Base-by-base conservation (phyloP, 1,140 invertebrate species). In the Brachionus rotundiformis region DNA sequence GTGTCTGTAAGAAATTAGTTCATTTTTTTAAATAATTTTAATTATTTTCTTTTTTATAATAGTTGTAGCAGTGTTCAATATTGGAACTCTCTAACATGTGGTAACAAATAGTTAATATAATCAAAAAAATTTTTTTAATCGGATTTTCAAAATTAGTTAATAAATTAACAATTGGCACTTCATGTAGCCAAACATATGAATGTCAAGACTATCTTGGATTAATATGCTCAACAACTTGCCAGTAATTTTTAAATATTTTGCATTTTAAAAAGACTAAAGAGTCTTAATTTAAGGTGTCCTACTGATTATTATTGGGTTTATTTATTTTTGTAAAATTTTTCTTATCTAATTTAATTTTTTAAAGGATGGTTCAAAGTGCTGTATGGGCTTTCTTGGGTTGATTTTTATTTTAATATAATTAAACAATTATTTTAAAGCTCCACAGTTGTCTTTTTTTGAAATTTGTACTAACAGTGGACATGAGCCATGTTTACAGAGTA, bases 211-310 rank as follows among this genome's bases (percentile, higher is more conserved):
- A 68, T 36, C 7, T 13, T 33, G 63, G 63, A n/a, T 36, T 68
- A 19, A n/a, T n/a, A 16, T 68, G 63, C 19, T 68, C 63, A 33
- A 68, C 63, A 36, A 68, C 10, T 68, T 68, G 63, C 31, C 5
- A 0, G 63, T 68, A 68, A 68, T 6, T 33, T 33, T 31, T 33
- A 27, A 25, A 16, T 68, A 13, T 16, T 36, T 5, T 36, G 3
- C 8, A 36, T 3, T 36, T 36, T 36, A 36, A 36, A 36, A 36
- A 36, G 8, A 36, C 3, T 36, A 36, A 36, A n/a, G n/a, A n/a
- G n/a, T n/a, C n/a, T 36, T 41, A 16, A 8, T 68, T 41, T 16
- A 16, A 68, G 63, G 10, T 68, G 63, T 68, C 63, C 63, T 16
- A 4, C 63, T 7, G 63, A 36, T 4, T 68, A 19, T 36, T 68